These are phyloP conservation scores for Siniperca knerii DNA, from an alignment of 2,113 vertebrate genomes.

Conservation along the genomic window DNA sequence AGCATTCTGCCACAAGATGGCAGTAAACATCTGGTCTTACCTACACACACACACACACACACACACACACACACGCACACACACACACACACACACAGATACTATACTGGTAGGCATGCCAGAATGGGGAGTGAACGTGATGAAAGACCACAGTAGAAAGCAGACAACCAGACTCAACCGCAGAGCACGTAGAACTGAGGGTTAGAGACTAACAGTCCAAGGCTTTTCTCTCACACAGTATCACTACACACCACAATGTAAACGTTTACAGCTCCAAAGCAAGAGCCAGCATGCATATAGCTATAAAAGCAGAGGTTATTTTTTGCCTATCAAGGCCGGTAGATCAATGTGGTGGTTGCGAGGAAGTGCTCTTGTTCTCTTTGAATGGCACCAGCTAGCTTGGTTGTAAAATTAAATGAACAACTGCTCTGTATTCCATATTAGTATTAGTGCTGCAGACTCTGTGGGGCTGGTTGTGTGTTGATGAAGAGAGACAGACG, in stretches of 20 bases:
- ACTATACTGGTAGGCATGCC: constrained; percentile 54
- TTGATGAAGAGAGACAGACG: constrained; percentile 69
- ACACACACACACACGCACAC: constrained; percentile 38
- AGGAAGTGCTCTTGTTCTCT: constrained; percentile 19
- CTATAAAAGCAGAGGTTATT: constrained; percentile 36
- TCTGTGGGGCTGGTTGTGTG: constrained; percentile 54
- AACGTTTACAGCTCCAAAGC: constrained; percentile 54
- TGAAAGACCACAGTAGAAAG: constrained; percentile 79
- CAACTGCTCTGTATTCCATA: constrained; percentile 44
- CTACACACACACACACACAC: constrained; percentile 28
- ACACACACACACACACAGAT: constrained; percentile 45
- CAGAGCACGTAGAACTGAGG: constrained; percentile 70
- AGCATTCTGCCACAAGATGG: constrained; percentile 74
- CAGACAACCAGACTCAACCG: constrained; percentile 77
- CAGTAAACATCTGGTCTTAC: constrained; percentile 69
- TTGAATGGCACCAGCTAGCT: constrained; percentile 58
- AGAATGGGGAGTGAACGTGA: constrained; percentile 76
- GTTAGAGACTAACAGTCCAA: constrained; percentile 62
- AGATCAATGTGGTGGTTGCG: constrained; percentile 31
- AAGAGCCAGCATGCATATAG: constrained; percentile 24
- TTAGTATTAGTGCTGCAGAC: constrained; percentile 63
- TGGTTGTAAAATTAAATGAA: constrained; percentile 60
- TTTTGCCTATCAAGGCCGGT: constrained; percentile 29
- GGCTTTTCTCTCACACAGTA: constrained; percentile 49
- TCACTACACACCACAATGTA: constrained; percentile 52